These are phyloP conservation scores for Nannoperca obscura DNA, from an alignment of 2,797 vertebrate genomes.

Conservation along the genomic window DNA sequence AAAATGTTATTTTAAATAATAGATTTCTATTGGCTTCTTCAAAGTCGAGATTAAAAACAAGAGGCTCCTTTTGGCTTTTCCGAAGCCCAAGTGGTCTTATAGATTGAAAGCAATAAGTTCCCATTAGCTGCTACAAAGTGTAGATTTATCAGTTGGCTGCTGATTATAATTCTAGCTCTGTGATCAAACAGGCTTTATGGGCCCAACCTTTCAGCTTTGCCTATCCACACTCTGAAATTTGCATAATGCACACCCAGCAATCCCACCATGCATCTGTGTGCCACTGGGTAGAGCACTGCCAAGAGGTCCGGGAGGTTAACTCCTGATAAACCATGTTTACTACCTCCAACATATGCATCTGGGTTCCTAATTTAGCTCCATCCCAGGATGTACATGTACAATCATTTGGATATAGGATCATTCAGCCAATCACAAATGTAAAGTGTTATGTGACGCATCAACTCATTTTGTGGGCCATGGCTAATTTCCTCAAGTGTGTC, in stretches of 20 bases:
- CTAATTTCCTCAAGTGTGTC: background rate
- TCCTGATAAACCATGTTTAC: background rate
- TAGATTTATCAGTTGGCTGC: conserved; percentile 5
- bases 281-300: background rate
- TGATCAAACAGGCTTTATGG: background rate
- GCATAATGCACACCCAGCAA: background rate
- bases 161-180: background rate
- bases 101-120: background rate
- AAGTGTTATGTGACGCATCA: background rate
- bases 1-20: background rate
- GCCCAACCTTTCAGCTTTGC: background rate
- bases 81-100: background rate
- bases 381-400: background rate
- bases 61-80: background rate
- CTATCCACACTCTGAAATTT: background rate
- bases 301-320: background rate
- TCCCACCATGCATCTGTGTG: background rate
- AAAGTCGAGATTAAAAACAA: conserved; percentile 11
- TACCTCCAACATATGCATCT: background rate
- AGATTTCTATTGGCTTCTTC: conserved; percentile 11
- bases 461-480: background rate
- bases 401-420: background rate
- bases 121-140: conserved; percentile 4
- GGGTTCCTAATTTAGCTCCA: background rate
- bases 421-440: background rate